These are phyloP conservation scores for Mesoclemmys tuberculata DNA, from an alignment of 2,113 vertebrate genomes.

Conservation along the genomic window DNA sequence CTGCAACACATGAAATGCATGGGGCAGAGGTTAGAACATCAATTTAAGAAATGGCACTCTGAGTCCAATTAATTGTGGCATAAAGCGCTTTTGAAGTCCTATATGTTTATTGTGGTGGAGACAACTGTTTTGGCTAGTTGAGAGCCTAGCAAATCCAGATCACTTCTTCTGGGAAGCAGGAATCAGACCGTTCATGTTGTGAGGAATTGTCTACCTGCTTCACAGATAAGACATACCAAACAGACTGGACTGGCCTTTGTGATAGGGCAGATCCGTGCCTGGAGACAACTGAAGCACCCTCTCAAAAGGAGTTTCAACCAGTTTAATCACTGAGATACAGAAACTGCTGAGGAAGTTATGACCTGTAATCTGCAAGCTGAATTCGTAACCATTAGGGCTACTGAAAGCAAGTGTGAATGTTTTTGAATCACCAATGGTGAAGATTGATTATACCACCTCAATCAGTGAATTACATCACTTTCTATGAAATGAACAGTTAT, in stretches of 20 bases:
- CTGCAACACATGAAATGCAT: background rate
- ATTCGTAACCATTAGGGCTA: background rate
- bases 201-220: background rate
- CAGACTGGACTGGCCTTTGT: background rate
- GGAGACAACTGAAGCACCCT: background rate
- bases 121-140: background rate
- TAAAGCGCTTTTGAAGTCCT: background rate
- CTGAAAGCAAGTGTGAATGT: background rate
- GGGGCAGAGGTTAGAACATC: background rate
- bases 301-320: background rate
- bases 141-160: background rate
- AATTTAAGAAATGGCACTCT: background rate
- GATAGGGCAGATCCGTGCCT: background rate
- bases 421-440: fast-evolving
- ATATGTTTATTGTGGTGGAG: background rate
- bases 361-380: background rate
- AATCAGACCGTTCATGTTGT: background rate
- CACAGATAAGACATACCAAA: background rate
- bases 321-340: background rate
- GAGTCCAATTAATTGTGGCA: background rate
- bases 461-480: background rate
- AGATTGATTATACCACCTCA: background rate
- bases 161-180: background rate
- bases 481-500: background rate
- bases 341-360: background rate